phyloP scores from a whole-genome alignment of 2,113 vertebrate genomes.

The Bothrops jararaca region DNA sequence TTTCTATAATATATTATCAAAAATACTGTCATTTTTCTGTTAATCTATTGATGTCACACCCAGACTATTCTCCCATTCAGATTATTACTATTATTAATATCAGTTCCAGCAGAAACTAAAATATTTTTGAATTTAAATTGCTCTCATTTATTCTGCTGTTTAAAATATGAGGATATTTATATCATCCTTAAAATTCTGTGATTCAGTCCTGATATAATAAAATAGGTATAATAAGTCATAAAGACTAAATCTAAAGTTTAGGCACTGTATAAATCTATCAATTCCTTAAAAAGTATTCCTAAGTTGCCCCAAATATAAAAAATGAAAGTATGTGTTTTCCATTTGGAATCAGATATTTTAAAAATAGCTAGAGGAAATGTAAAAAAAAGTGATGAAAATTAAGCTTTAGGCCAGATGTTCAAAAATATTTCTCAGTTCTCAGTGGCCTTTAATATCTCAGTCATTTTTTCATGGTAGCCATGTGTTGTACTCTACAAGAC shows the following conservation, averaged over 20 bases:
- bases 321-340: neutral
- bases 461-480: no score
- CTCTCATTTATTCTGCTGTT: rapidly evolving
- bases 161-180: neutral
- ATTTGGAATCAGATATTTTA: neutral
- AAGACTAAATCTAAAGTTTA: neutral
- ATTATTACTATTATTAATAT: neutral
- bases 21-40: neutral
- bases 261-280: neutral
- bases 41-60: neutral
- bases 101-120: neutral
- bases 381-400: conserved; percentile 12
- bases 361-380: conserved; percentile 20
- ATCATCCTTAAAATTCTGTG: neutral
- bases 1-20: neutral
- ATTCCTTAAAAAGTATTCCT: neutral
- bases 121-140: neutral
- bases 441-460: no score
- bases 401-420: neutral
- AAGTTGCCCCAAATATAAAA: neutral
- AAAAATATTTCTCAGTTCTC: no score
- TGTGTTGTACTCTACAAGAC: no score
- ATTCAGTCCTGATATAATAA: neutral
- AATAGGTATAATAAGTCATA: neutral
- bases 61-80: neutral